Evolutionary conservation across 1,140 invertebrate species (phyloP).

Genomic region (Acyrthosiphon pisum): DNA sequence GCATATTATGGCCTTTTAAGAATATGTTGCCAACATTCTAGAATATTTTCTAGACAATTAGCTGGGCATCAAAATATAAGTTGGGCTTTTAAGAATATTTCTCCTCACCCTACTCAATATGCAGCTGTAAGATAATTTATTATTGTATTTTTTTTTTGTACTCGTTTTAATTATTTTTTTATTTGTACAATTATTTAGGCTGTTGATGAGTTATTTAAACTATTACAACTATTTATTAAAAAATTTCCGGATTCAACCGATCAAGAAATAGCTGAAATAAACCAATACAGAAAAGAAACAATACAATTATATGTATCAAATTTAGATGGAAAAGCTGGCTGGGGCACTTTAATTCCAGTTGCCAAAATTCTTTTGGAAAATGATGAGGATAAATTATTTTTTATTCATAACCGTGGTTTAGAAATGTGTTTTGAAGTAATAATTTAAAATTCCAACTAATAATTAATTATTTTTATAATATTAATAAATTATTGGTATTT

Average conservation of each 20-base stretch:
- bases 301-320: slow-evolving; percentile 81
- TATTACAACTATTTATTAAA: slow-evolving; percentile 84
- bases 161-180: slow-evolving; percentile 49
- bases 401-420: slow-evolving; percentile 87
- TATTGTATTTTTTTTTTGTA: background rate
- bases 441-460: slow-evolving; percentile 58
- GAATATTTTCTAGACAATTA: slow-evolving; percentile 81
- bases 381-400: slow-evolving; percentile 85
- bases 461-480: background rate
- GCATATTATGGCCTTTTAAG: slow-evolving; percentile 92
- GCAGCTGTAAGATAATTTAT: slow-evolving; percentile 69
- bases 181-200: slow-evolving; percentile 66
- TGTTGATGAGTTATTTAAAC: slow-evolving; percentile 88
- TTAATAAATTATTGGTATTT: slow-evolving; percentile 60
- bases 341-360: slow-evolving; percentile 88
- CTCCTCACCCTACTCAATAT: slow-evolving; percentile 91
- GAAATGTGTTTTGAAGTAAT: slow-evolving; percentile 84
- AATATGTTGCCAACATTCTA: slow-evolving; percentile 87
- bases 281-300: slow-evolving; percentile 80
- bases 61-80: slow-evolving; percentile 93
- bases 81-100: slow-evolving; percentile 96
- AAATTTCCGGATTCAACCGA: slow-evolving; percentile 76
- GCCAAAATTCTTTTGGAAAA: slow-evolving; percentile 86
- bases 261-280: slow-evolving; percentile 81
- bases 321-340: slow-evolving; percentile 82